phyloP scores from a whole-genome alignment of 2,797 vertebrate species.

The Hirundo rustica region DNA sequence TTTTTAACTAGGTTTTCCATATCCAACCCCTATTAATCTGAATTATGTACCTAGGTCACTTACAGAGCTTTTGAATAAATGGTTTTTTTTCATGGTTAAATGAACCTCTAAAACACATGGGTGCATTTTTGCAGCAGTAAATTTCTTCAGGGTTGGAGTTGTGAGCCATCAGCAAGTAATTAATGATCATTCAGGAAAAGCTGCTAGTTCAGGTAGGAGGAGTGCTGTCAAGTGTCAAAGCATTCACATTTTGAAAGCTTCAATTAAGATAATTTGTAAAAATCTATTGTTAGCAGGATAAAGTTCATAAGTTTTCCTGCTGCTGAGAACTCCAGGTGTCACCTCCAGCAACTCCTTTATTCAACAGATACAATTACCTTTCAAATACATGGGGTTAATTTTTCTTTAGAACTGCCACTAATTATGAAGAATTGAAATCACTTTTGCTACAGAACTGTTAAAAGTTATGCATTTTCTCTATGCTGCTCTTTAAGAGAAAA shows the following conservation, averaged over 20 bases:
- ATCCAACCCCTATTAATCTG: background rate
- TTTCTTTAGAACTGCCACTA: background rate
- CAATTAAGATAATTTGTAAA: conserved; percentile 40
- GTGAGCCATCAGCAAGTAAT: background rate
- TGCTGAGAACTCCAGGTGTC: background rate
- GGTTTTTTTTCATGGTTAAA: background rate
- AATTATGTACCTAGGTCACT: background rate
- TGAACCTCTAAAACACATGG: background rate
- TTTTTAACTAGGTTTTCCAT: background rate
- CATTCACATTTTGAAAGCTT: conserved; percentile 51
- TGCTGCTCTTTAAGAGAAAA: background rate
- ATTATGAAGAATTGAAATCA: background rate
- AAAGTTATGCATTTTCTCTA: background rate
- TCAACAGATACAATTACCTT: background rate
- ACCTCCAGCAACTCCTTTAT: background rate
- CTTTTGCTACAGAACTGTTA: background rate
- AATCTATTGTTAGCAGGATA: conserved; percentile 29
- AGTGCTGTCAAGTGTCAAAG: conserved; percentile 39
- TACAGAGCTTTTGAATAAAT: background rate
- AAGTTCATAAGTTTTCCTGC: conserved; percentile 2
- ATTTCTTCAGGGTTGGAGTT: background rate
- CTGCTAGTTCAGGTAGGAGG: background rate
- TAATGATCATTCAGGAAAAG: conserved; percentile 23
- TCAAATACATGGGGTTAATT: background rate
- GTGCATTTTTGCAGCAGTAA: background rate